These are phyloP conservation scores for Sinosuthora webbiana DNA, from an alignment of 2,113 vertebrate species.

Conservation along the genomic window DNA sequence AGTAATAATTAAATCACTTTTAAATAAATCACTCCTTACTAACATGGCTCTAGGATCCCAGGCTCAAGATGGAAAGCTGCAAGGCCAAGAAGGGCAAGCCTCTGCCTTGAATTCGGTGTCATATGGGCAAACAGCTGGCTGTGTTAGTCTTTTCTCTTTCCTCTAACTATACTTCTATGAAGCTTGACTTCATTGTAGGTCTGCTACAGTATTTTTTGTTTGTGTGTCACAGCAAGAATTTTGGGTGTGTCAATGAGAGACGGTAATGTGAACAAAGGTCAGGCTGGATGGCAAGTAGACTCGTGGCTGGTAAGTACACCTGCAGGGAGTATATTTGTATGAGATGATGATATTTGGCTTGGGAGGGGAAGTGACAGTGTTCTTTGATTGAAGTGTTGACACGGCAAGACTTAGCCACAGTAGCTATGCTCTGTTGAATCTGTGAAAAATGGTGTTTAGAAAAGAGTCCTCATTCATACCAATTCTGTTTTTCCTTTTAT, in stretches of 20 bases:
- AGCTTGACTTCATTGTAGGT: neutral
- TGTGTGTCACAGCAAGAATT: neutral
- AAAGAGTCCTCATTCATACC: neutral
- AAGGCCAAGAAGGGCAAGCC: neutral
- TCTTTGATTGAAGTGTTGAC: neutral
- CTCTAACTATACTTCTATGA: neutral
- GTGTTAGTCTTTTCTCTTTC: neutral
- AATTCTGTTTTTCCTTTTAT: neutral
- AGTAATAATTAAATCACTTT: neutral
- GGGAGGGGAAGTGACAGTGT: slow-evolving; percentile 1
- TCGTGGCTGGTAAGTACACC: neutral
- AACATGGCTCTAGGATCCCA: neutral
- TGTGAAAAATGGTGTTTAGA: neutral
- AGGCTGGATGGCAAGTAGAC: neutral
- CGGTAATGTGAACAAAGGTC: neutral
- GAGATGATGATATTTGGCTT: slow-evolving; percentile 12
- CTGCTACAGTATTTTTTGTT: neutral
- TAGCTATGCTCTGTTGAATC: neutral
- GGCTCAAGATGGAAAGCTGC: neutral
- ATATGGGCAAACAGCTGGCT: neutral
- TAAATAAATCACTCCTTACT: neutral
- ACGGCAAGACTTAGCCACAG: neutral
- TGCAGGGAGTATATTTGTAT: neutral
- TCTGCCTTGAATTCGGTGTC: neutral
- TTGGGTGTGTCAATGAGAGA: neutral